These are phyloP conservation scores for Radopholus similis DNA, from an alignment of 1,140 invertebrate genomes.

Conservation along the genomic window DNA sequence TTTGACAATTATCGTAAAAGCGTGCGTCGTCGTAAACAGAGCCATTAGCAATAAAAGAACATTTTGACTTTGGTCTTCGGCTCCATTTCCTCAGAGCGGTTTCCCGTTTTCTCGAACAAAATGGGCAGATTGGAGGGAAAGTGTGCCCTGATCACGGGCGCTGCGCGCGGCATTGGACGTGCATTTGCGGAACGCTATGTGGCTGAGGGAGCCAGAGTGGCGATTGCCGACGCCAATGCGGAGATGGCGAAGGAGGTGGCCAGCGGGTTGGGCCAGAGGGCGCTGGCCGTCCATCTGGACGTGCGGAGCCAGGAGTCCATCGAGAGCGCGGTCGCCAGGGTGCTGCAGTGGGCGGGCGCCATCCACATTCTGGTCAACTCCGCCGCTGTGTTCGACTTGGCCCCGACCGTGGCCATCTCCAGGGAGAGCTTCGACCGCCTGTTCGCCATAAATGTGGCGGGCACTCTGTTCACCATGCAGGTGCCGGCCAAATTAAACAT, in stretches of 20 bases:
- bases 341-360: slow-evolving; percentile 32
- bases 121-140: background rate
- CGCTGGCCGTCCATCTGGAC: background rate
- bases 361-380: slow-evolving; percentile 60
- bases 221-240: background rate
- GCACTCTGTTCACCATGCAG: slow-evolving; percentile 57
- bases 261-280: background rate
- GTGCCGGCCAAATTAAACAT: no score
- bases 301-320: background rate
- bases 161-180: background rate
- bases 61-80: no score
- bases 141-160: background rate
- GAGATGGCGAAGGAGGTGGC: background rate
- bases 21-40: no score
- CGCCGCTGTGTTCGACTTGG: slow-evolving; percentile 55
- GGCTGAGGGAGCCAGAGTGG: background rate
- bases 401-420: slow-evolving; percentile 43
- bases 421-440: slow-evolving; percentile 60
- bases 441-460: slow-evolving; percentile 55
- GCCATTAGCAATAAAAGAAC: no score
- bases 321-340: slow-evolving; percentile 10
- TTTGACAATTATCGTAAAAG: no score
- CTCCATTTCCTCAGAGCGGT: no score
- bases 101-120: no score
- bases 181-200: background rate